phyloP scores from a whole-genome alignment of 2,797 vertebrate species.

The Apodemus agrarius region DNA sequence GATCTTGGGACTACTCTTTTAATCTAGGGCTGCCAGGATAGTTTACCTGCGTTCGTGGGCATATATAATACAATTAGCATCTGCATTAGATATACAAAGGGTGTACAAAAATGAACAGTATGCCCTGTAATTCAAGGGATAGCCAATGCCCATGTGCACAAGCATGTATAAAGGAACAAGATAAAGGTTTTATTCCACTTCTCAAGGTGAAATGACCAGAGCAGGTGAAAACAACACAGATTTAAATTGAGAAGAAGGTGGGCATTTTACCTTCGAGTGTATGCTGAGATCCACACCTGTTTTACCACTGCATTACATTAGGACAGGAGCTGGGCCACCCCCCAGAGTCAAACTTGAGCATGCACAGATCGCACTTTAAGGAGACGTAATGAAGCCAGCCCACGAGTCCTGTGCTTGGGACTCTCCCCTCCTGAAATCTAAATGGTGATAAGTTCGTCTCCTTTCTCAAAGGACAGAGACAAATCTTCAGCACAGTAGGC shows the following conservation, averaged over 20 bases:
- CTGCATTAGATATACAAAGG: not conserved
- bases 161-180: not conserved
- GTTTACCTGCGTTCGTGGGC: not conserved
- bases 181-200: not conserved
- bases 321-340: not conserved
- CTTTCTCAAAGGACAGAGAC: constrained; percentile 5
- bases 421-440: not conserved
- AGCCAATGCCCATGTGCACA: not conserved
- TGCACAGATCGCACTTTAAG: not conserved
- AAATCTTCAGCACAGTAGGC: not conserved
- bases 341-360: not conserved
- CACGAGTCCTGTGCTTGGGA: not conserved
- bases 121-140: not conserved
- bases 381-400: not conserved
- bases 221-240: not conserved
- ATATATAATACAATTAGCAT: not conserved
- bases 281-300: not conserved
- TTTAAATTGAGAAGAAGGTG: not conserved
- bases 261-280: not conserved
- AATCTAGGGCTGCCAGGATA: not conserved
- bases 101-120: not conserved
- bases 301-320: not conserved
- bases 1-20: not conserved
- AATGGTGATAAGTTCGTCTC: not conserved
- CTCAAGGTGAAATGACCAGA: not conserved